Evolutionary conservation across 2,113 vertebrate species (phyloP).

Genomic region (Malaclemys terrapin): DNA sequence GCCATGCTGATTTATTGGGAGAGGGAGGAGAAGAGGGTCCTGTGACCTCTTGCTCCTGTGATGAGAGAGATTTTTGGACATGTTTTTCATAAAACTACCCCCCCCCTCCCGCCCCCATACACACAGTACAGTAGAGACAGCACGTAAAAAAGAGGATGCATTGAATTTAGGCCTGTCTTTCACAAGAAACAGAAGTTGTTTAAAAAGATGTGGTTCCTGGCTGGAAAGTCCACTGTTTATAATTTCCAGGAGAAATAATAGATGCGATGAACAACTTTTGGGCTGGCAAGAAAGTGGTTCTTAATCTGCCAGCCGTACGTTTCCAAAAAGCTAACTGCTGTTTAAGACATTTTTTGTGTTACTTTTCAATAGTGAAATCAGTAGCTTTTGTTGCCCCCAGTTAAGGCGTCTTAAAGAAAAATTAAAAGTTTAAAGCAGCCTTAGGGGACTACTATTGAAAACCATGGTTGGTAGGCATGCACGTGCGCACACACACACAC

Average conservation of each 20-base stretch:
- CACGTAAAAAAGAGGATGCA: neutral
- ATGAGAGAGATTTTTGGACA: neutral
- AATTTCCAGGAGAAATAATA: neutral
- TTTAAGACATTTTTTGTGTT: neutral
- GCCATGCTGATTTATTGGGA: neutral
- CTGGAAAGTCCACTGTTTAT: neutral
- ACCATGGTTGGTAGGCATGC: neutral
- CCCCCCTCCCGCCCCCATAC: accelerated
- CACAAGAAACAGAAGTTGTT: neutral
- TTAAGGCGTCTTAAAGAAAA: neutral
- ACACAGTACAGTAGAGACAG: accelerated
- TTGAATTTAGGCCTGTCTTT: neutral
- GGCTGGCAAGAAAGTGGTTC: neutral
- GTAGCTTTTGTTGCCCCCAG: neutral
- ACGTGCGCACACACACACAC: too few species aligned
- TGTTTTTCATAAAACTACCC: neutral
- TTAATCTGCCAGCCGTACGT: accelerated
- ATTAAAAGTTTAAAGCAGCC: neutral
- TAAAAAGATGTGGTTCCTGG: neutral
- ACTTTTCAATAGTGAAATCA: neutral
- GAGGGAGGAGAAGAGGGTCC: neutral
- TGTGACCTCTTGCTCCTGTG: neutral
- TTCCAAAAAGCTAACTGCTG: neutral
- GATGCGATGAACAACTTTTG: neutral
- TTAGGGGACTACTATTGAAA: neutral